Conservation (phyloP, 2,797 vertebrate species). For the Alcedo quadribrachys region DNA sequence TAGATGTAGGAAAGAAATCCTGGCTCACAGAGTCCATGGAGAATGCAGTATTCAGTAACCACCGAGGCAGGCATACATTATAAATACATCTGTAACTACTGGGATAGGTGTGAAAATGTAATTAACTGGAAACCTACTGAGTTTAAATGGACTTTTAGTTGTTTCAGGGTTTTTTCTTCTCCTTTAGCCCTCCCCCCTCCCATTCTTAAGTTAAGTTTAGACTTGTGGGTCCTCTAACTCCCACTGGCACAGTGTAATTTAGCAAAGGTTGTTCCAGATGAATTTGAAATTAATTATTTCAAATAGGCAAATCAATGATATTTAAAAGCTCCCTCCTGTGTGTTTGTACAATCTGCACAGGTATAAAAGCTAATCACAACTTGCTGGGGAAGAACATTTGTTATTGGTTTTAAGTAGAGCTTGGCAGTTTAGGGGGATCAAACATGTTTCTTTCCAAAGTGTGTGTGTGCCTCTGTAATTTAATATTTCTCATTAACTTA, state of each 20-base stretch:
- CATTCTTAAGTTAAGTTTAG: constrained; percentile 74
- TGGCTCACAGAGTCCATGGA: background rate
- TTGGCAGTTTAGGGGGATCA: constrained; percentile 40
- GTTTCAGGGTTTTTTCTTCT: constrained; percentile 39
- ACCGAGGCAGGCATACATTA: constrained; percentile 58
- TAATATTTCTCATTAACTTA: constrained; percentile 52
- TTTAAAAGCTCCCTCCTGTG: constrained; percentile 78
- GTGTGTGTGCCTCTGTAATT: background rate
- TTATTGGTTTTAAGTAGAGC: constrained; percentile 58
- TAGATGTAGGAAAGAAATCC: constrained; percentile 25
- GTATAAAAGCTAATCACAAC: constrained; percentile 74
- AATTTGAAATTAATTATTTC: constrained; percentile 82
- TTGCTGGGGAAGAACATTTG: constrained; percentile 64
- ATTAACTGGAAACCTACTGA: constrained; percentile 79
- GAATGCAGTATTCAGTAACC: constrained; percentile 45
- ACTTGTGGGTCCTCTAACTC: constrained; percentile 71
- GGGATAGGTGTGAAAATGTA: constrained; percentile 78
- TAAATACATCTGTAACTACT: constrained; percentile 70
- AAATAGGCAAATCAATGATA: constrained; percentile 81
- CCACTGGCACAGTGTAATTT: constrained; percentile 80
- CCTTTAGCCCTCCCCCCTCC: constrained; percentile 31
- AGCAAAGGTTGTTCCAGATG: constrained; percentile 76
- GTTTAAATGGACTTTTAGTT: constrained; percentile 76
- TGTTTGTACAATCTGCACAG: constrained; percentile 73
- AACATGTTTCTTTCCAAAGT: constrained; percentile 30